Conservation (phyloP, 2,888 invertebrate genomes). For the Eilema caniola region DNA sequence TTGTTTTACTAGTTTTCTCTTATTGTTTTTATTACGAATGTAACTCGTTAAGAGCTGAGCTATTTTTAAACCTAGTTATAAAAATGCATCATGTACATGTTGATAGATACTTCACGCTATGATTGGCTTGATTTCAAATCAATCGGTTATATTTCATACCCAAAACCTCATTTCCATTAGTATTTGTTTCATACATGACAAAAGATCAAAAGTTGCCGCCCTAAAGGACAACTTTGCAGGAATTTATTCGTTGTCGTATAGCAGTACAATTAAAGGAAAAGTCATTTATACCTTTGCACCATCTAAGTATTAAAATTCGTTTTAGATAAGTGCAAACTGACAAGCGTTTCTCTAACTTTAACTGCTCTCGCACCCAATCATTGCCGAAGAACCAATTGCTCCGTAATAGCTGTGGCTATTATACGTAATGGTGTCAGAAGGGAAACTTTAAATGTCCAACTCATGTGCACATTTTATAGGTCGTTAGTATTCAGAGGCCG, state of each 20-base stretch:
- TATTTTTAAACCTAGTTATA: neutral
- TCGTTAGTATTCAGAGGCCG: conserved; percentile 65
- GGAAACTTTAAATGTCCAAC: conserved; percentile 58
- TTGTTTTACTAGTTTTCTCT: neutral
- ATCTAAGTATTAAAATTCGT: neutral
- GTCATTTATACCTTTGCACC: neutral
- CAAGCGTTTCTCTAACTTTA: conserved; percentile 3
- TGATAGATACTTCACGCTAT: too few relatives aligned
- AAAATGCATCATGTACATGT: neutral
- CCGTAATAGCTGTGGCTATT: conserved; percentile 8
- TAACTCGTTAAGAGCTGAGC: neutral
- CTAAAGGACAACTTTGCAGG: too few relatives aligned
- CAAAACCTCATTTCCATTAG: neutral
- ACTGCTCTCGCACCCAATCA: neutral
- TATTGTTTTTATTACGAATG: neutral
- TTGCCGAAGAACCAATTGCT: neutral
- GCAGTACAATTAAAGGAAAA: neutral
- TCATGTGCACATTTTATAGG: conserved; percentile 56
- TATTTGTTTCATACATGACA: neutral
- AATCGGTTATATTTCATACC: too few relatives aligned
- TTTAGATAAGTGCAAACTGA: conserved; percentile 2
- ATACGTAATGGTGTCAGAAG: conserved; percentile 50
- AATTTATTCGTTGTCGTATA: neutral
- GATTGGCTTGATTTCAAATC: neutral
- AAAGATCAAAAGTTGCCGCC: neutral